Evolutionary conservation across 2,113 vertebrate genomes (phyloP), one percentile per base, ranked within the genome.

Genomic region (Grantiella picta): DNA sequence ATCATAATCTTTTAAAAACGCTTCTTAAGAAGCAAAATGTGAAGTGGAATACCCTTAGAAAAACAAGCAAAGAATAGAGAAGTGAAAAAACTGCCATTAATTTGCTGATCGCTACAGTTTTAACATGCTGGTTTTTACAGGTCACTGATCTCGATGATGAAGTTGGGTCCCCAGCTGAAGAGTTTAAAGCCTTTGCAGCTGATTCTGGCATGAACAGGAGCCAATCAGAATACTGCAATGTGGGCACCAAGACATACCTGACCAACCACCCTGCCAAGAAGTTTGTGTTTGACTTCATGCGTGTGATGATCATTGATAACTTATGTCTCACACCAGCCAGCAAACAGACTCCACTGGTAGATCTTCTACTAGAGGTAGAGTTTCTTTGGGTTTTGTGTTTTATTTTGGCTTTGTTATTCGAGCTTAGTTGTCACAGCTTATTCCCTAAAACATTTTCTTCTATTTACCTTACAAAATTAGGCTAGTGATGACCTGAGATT

Each of bases 201-300:
- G 99, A 99, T 96, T 98, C 99, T 2, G 99, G 99, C 22, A 99
- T 99, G 99, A 99, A 99, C 97, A 98, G 99, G 95, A 99, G 99
- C 95, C 99, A 99, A 3, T 99, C 99, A 3, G 99, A 99, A 49
- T 99, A 99, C 95, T 99, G 99, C 95, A 99, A 99, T 25, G 99
- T 99, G 59, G 99, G 99, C 86, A 98, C 98, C 82, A 99, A 99
- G 97, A 99, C 99, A 0, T 99, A 99, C n/a, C 98, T 99, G 88
- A 99, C 99, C 96, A 99, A 99, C 95, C 99, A 99, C 92, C 99
- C 99, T 4, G 99, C 99, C 81, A 99, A 99, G 89, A 99, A 99
- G 93, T 99, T 99, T 2, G 99, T 99, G 70, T 99, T 99, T 70
- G 99, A 99, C 95, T 99, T 99, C 96, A 99, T 99, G 99, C 98